Conservation (phyloP, 2,113 vertebrate genomes). For the Hiodon alosoides region DNA sequence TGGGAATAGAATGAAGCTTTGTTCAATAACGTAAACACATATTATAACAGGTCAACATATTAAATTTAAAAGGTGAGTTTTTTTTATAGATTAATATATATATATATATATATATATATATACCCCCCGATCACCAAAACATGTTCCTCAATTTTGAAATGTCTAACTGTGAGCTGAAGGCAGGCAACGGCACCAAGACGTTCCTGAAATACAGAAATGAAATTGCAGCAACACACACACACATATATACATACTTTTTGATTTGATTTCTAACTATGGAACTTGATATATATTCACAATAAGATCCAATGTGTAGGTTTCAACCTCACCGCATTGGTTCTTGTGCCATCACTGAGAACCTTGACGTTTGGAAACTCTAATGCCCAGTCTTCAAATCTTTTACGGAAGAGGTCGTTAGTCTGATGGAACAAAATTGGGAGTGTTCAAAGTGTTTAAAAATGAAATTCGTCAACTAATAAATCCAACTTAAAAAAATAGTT, state of each 20-base stretch:
- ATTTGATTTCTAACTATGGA: not conserved
- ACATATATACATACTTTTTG: not conserved
- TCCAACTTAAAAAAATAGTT: not conserved
- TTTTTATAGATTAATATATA: not conserved
- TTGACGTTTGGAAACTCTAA: slow-evolving; percentile 53
- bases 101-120: not conserved
- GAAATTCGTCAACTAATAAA: not conserved
- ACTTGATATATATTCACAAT: not conserved
- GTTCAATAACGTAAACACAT: not conserved
- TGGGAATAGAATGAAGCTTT: slow-evolving; percentile 7
- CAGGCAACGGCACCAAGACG: slow-evolving; percentile 69
- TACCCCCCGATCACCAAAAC: slow-evolving; percentile 69
- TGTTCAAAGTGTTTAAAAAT: not conserved
- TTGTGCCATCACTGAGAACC: slow-evolving; percentile 63
- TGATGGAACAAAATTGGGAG: slow-evolving; percentile 36
- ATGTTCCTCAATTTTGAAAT: slow-evolving; percentile 61
- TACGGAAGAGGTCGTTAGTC: slow-evolving; percentile 62
- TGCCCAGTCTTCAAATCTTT: slow-evolving; percentile 65
- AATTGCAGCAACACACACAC: not conserved
- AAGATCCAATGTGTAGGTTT: not conserved
- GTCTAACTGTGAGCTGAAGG: slow-evolving; percentile 60
- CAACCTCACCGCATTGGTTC: slow-evolving; percentile 58
- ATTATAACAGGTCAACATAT: not conserved
- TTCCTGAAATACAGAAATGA: slow-evolving; percentile 38
- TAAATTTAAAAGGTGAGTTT: not conserved